These are phyloP conservation scores for Menura novaehollandiae DNA, from an alignment of 2,113 vertebrate genomes.

Conservation along the genomic window DNA sequence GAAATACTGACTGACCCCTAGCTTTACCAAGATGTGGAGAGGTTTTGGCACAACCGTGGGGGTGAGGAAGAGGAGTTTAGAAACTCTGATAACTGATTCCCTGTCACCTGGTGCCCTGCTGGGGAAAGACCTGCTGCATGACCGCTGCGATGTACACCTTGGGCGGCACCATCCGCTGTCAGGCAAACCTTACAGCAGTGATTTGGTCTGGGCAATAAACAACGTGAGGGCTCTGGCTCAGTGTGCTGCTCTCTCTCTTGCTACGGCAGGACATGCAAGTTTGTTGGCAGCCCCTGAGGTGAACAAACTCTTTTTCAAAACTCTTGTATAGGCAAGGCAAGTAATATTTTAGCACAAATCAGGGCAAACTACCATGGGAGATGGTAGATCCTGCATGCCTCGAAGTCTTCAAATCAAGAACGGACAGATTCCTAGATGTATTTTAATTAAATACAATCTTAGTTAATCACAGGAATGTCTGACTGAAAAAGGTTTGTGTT, in stretches of 20 bases:
- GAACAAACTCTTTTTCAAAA: neutral
- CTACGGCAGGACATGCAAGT: neutral
- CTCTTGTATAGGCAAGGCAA: neutral
- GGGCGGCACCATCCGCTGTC: fast-evolving
- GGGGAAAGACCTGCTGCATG: neutral
- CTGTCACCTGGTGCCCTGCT: neutral
- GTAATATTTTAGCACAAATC: neutral
- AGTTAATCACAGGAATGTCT: neutral
- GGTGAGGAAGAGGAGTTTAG: neutral
- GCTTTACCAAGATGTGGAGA: neutral
- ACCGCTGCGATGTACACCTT: neutral
- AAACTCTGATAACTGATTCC: neutral
- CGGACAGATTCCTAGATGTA: neutral
- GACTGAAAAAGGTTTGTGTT: neutral
- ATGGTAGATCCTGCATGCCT: neutral
- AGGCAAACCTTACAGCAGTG: neutral
- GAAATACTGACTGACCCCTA: neutral
- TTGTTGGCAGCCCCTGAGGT: neutral
- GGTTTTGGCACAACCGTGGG: neutral
- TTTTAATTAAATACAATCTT: neutral
- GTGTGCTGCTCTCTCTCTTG: neutral
- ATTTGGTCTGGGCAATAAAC: neutral
- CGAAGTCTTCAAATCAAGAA: neutral
- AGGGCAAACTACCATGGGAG: neutral
- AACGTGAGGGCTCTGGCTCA: neutral